These are phyloP conservation scores for Tamandua tetradactyla DNA, from an alignment of 2,797 vertebrate genomes.

Conservation along the genomic window DNA sequence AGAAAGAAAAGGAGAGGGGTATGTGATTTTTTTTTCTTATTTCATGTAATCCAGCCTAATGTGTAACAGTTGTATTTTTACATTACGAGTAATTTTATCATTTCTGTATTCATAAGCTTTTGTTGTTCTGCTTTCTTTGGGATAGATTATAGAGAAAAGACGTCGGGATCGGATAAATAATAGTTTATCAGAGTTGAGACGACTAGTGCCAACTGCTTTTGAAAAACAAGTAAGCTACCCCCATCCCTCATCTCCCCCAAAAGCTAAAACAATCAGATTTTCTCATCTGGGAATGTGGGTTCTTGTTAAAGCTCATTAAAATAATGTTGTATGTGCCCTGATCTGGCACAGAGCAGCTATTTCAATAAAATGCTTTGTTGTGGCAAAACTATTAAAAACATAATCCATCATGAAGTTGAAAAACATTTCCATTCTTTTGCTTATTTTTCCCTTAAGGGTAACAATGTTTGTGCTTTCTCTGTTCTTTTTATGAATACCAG, in stretches of 20 bases:
- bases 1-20: conserved; percentile 98
- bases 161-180: conserved; percentile 97
- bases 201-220: conserved; percentile 94
- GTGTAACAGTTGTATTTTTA: conserved; percentile 63
- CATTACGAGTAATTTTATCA: conserved; percentile 55
- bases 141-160: conserved; percentile 97
- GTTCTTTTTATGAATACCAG: conserved; percentile 85
- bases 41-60: conserved; percentile 46
- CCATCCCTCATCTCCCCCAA: neutral
- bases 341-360: conserved; percentile 85
- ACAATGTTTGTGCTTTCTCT: conserved; percentile 83
- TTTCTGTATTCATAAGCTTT: conserved; percentile 69
- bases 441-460: conserved; percentile 86
- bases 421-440: conserved; percentile 88
- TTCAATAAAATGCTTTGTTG: conserved; percentile 90
- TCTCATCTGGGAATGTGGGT: conserved; percentile 84
- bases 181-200: conserved; percentile 94
- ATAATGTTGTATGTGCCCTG: conserved; percentile 86
- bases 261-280: conserved; percentile 71
- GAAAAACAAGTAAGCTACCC: conserved; percentile 94
- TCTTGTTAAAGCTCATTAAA: conserved; percentile 87
- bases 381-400: conserved; percentile 88
- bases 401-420: conserved; percentile 88
- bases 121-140: conserved; percentile 74
- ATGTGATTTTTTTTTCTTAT: conserved; percentile 66